Evolutionary conservation across 2,888 invertebrate genomes (phyloP).

Genomic region (Aphrophora alni): DNA sequence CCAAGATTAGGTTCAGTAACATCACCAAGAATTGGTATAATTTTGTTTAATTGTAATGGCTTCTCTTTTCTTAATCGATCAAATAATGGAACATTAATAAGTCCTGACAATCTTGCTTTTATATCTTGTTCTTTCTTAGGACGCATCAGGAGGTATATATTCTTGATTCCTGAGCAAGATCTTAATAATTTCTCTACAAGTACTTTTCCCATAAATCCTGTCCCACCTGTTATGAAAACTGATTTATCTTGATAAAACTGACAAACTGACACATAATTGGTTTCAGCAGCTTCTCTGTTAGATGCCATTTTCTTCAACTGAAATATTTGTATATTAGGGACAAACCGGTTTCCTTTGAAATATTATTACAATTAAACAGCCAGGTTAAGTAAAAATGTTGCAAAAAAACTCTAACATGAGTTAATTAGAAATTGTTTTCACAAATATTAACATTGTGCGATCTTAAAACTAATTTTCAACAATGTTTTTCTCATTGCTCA

Average conservation of each 20-base stretch:
- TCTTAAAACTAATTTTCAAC: no score
- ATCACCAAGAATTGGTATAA: slow-evolving; percentile 16
- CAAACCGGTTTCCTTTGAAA: no score
- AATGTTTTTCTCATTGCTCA: no score
- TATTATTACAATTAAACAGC: no score
- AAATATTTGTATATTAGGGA: no score
- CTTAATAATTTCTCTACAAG: slow-evolving; percentile 12
- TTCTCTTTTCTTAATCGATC: not conserved
- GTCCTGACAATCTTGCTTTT: slow-evolving; percentile 2
- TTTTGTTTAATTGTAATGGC: not conserved
- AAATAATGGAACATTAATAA: not conserved
- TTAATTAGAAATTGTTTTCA: no score
- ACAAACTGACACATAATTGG: not conserved
- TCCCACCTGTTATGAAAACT: slow-evolving; percentile 24
- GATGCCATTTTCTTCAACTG: not conserved
- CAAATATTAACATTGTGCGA: no score
- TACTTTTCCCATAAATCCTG: slow-evolving; percentile 29
- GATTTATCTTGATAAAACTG: not conserved
- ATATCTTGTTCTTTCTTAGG: not conserved
- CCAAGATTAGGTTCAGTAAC: slow-evolving; percentile 12
- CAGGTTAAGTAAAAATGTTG: no score
- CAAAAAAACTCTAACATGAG: no score
- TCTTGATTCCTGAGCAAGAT: slow-evolving; percentile 15
- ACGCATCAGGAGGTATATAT: not conserved
- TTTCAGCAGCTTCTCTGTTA: not conserved